A percentile compares a stretch with the other conserved stretches of the same genome.
phyloP scores from a whole-genome alignment of 92 coral and sea anemone species.

The Zoanthus solanderi region DNA sequence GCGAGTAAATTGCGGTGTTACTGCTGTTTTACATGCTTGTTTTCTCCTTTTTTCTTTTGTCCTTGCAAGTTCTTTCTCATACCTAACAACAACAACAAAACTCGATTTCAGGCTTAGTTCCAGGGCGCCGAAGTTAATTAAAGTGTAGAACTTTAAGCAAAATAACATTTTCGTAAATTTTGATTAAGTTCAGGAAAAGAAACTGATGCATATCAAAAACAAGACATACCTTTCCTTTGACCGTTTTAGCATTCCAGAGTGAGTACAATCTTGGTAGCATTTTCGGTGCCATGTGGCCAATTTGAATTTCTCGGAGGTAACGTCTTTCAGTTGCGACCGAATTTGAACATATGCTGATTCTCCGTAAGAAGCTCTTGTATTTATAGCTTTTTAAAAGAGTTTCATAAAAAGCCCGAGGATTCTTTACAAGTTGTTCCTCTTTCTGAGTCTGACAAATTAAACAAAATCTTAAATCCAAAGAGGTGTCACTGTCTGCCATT shows the following conservation, averaged over 20 bases:
- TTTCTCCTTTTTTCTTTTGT: slow-evolving; percentile 5
- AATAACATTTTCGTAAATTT: no score
- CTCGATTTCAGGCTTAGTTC: no score
- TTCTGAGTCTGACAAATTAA: slow-evolving; percentile 36
- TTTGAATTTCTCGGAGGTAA: no score
- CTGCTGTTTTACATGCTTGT: no score
- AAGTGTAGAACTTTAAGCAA: no score
- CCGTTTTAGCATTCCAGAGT: slow-evolving; percentile 37
- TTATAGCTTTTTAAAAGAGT: slow-evolving; percentile 40
- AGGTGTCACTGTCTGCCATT: no score
- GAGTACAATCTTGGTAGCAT: slow-evolving; percentile 21
- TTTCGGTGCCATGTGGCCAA: slow-evolving; percentile 61
- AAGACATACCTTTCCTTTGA: slow-evolving; percentile 44
- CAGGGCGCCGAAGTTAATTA: no score
- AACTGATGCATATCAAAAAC: no score
- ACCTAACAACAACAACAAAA: no score
- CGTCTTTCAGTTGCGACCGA: slow-evolving; percentile 13
- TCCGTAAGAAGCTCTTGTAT: slow-evolving; percentile 47
- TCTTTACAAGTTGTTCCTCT: slow-evolving; percentile 36
- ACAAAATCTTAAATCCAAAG: slow-evolving; percentile 13
- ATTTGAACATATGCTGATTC: slow-evolving; percentile 46
- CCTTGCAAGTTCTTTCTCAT: slow-evolving; percentile 32
- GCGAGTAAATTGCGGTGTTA: slow-evolving; percentile 33
- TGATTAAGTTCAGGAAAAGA: no score
- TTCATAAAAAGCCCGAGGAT: slow-evolving; percentile 29